Evolutionary conservation across 2,888 invertebrate genomes (phyloP), one percentile per base, ranked within the genome.

Genomic region (Cataglyphis albicans): DNA sequence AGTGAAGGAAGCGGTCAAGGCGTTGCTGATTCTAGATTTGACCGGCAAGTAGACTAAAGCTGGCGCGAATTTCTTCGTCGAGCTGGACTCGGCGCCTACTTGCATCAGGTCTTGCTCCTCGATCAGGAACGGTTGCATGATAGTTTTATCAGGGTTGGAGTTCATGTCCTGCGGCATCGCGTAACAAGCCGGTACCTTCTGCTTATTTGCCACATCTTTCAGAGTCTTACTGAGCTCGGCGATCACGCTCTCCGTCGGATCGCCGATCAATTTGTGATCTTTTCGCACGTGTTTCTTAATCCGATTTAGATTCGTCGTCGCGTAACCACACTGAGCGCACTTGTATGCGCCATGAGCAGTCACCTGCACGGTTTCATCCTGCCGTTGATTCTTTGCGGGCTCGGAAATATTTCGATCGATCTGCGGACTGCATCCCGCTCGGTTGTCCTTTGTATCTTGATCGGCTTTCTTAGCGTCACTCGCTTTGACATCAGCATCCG

Each of bases 21-120:
- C 97, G 93, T 97, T 97, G 93, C 97, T 97, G 93, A 98, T 97
- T 95, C 98, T 97, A 94, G 98, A 97, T 91, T 97, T 97, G 94
- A 99, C 98, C 88, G 99, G 99, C 95, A 99, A 96, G 95, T 98
- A 98, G 95, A 99, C 98, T 92, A 99, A 96, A 92, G 98, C 98
- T 90, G 99, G 98, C 93, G 98, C 97, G 95, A 98, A 97, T 94
- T 97, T 96, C 86, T 93, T 94, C 84, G 93, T 92, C 72, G 91
- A 88, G 75, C 88, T 89, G 35, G 92, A 89, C 32, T 93, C 92
- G 48, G 91, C 93, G 82, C 90, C 90, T 10, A 87, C 86, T 70
- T 88, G 90, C 86, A 89, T 95, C 91, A 95, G 94, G 29, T 95
- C 95, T 67, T 94, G 94, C 95, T 98, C 97, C 95, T 97, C 96